A percentile compares a stretch with the other conserved stretches of the same genome.
phyloP scores from a whole-genome alignment of 2,113 vertebrate genomes.

The Mirounga angustirostris region DNA sequence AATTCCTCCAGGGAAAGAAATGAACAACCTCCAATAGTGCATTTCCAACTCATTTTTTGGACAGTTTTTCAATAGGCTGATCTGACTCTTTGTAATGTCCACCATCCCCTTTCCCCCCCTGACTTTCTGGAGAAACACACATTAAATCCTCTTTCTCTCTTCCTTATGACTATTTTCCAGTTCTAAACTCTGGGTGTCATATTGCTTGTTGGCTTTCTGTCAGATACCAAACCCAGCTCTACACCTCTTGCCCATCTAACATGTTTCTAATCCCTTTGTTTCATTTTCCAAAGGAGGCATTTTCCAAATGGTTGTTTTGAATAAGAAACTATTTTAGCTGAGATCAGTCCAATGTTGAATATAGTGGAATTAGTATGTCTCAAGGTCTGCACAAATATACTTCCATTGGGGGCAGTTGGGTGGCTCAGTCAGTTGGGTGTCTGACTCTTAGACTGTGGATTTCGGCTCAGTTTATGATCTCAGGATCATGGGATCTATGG shows the following conservation, averaged over 20 bases:
- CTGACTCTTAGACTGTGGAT: neutral
- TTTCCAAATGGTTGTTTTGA: neutral
- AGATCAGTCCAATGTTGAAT: neutral
- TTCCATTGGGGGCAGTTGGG: neutral
- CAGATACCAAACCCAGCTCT: neutral
- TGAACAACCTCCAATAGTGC: neutral
- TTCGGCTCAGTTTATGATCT: neutral
- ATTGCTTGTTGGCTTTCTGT: neutral
- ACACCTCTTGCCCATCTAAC: neutral
- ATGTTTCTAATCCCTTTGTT: neutral
- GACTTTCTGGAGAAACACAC: neutral
- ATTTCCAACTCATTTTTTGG: neutral
- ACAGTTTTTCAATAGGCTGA: neutral
- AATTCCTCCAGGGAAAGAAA: neutral
- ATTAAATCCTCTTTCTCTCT: neutral
- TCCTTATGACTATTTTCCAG: neutral
- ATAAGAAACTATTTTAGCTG: neutral
- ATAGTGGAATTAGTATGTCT: neutral
- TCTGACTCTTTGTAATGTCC: neutral
- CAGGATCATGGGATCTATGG: neutral
- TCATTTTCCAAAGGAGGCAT: neutral
- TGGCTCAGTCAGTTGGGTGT: neutral
- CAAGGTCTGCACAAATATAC: neutral
- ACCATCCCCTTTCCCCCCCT: neutral
- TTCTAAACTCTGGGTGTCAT: neutral